Base-by-base conservation (phyloP, 2,113 vertebrate species). In the Hassar affinis region DNA sequence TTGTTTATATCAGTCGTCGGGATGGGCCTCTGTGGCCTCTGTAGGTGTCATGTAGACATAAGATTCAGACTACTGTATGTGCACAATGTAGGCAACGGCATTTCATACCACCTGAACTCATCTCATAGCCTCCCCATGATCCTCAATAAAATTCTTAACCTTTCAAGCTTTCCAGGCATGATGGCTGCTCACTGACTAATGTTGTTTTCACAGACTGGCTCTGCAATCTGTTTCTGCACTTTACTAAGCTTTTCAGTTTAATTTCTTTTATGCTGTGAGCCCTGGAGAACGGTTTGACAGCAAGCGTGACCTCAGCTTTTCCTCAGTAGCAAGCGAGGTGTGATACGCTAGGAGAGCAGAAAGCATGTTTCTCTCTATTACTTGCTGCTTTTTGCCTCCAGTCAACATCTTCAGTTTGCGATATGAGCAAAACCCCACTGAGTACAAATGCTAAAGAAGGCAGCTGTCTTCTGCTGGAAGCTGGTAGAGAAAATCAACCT, bases 141-240 rank as follows among this genome's bases (percentile, higher is more conserved):
- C 35, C 52, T 72, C 8, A 20, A 45, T 75, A 75, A 51, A 62
- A 79, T 66, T 69, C 49, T 22, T 83, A 49, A 83, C 81, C 59
- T 77, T 66, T 51, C 18, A 62, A 45, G 25, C 25, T 68, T 78
- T 4, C 2, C 33, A 45, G 25, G 52, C 71, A 45, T 1, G 38
- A 25, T 45, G 27, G 47, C 57, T 62, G 30, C 15, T n/a, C 30
- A 45, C 78, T 22, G 35, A 35, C 25, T 52, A 59, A 51, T 42
- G 6, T 27, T 20, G 20, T 78, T 45, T 78, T 11, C 1, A 17
- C 14, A 75, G 2, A 51, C 20, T 54, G 49, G 74, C 62, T 42
- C 33, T 71, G 27, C 25, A 8, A 33, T 69, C 51, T 56, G 12
- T 78, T 56, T 68, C 33, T 30, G 33, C 15, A 4, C 20, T 47